These are phyloP conservation scores for Macrophya alboannulata DNA, from an alignment of 2,888 invertebrate genomes.

Conservation along the genomic window DNA sequence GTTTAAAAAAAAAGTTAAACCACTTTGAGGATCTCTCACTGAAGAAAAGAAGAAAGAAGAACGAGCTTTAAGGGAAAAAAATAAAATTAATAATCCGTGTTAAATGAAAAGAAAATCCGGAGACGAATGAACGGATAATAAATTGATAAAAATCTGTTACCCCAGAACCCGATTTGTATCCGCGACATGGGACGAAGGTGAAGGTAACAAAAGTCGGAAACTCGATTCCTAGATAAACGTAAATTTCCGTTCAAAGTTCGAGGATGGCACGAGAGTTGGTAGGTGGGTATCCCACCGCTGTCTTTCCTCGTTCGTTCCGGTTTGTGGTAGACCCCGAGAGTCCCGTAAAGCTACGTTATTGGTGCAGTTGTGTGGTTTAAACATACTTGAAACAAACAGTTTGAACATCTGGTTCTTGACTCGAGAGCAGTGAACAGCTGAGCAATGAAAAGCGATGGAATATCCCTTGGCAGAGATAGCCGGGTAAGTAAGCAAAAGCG, in stretches of 20 bases:
- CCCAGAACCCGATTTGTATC: neutral
- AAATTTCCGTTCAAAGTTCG: conserved; percentile 17
- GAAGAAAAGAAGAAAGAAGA: neutral
- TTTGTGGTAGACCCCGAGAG: conserved; percentile 17
- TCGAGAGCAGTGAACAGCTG: neutral
- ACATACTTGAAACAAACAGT: conserved; percentile 7
- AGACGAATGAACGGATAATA: neutral
- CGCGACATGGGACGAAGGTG: neutral
- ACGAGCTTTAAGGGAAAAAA: neutral
- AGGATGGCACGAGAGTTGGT: neutral
- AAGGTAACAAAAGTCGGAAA: neutral
- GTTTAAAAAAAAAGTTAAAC: neutral
- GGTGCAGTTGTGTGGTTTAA: conserved; percentile 1
- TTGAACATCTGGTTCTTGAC: neutral
- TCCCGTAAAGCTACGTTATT: conserved; percentile 8
- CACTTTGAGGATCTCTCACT: neutral
- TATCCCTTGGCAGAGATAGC: neutral
- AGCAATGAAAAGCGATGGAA: conserved; percentile 4
- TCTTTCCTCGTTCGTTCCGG: neutral
- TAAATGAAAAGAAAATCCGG: neutral
- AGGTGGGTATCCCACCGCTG: neutral
- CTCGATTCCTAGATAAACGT: neutral
- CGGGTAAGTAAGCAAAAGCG: neutral
- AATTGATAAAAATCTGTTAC: conserved; percentile 9
- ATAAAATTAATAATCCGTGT: neutral